phyloP scores from a whole-genome alignment of 2,113 vertebrate species.

The Azemiops feae region DNA sequence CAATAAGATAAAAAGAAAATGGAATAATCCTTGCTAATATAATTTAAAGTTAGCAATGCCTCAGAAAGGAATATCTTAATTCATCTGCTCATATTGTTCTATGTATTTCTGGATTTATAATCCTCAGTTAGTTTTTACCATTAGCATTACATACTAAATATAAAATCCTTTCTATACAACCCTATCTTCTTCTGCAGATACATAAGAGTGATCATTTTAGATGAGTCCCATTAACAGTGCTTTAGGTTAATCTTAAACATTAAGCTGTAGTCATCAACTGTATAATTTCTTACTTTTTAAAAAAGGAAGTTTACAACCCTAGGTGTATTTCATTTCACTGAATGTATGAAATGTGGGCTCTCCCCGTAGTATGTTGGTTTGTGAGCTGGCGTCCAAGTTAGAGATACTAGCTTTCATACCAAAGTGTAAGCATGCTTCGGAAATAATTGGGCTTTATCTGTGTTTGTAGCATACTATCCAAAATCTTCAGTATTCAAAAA shows the following conservation, averaged over 20 bases:
- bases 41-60: background rate
- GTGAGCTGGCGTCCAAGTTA: background rate
- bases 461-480: background rate
- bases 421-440: background rate
- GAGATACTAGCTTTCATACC: background rate
- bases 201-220: background rate
- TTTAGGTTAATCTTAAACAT: background rate
- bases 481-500: background rate
- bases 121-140: background rate
- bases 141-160: background rate
- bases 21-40: background rate
- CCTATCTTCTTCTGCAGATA: background rate
- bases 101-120: background rate
- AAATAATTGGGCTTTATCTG: background rate
- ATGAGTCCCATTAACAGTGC: slow-evolving; percentile 20
- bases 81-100: background rate
- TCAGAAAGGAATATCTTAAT: background rate
- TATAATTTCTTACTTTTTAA: background rate
- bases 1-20: background rate
- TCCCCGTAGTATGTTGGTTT: background rate
- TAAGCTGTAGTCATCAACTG: background rate
- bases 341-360: background rate
- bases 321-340: background rate
- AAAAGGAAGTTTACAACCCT: slow-evolving; percentile 1
- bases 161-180: background rate